phyloP scores from a whole-genome alignment of 2,888 invertebrate genomes.

The Fabriciana adippe region DNA sequence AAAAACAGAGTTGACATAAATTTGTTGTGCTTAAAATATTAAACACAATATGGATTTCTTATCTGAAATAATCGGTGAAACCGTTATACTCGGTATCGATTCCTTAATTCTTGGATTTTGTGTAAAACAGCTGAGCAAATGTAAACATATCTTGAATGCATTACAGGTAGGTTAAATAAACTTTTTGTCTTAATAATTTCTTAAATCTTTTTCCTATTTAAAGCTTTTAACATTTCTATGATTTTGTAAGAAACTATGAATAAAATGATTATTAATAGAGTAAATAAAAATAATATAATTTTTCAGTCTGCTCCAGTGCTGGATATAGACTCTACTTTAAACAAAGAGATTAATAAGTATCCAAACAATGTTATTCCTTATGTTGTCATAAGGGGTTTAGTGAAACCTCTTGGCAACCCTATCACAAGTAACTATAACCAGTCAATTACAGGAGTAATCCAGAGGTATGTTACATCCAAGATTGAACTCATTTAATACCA shows the following conservation, averaged over 20 bases:
- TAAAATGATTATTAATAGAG: neutral
- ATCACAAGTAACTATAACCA: constrained; percentile 88
- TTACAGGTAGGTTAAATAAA: constrained; percentile 82
- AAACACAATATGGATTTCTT: constrained; percentile 86
- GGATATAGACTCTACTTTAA: constrained; percentile 85
- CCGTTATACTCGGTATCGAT: constrained; percentile 88
- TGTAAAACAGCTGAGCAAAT: constrained; percentile 87
- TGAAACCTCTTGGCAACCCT: constrained; percentile 88
- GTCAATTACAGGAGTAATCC: constrained; percentile 89
- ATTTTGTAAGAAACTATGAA: neutral
- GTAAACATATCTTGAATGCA: constrained; percentile 86
- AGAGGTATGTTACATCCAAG: constrained; percentile 73
- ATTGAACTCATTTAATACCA: neutral
- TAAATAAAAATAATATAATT: neutral
- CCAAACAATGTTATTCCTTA: constrained; percentile 86
- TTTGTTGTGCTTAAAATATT: constrained; percentile 22
- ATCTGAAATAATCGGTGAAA: constrained; percentile 84
- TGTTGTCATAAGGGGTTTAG: constrained; percentile 88
- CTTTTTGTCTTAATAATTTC: neutral
- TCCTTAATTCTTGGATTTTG: constrained; percentile 88
- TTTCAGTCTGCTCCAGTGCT: constrained; percentile 86
- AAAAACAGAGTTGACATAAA: constrained; percentile 14
- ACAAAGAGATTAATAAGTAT: constrained; percentile 83
- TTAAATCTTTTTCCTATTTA: neutral
- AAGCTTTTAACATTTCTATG: neutral